Percentiles rank a stretch among this genome's conserved stretches.
Evolutionary conservation across 2,113 vertebrate genomes (phyloP).

Genomic region (human (Homo sapiens)): DNA sequence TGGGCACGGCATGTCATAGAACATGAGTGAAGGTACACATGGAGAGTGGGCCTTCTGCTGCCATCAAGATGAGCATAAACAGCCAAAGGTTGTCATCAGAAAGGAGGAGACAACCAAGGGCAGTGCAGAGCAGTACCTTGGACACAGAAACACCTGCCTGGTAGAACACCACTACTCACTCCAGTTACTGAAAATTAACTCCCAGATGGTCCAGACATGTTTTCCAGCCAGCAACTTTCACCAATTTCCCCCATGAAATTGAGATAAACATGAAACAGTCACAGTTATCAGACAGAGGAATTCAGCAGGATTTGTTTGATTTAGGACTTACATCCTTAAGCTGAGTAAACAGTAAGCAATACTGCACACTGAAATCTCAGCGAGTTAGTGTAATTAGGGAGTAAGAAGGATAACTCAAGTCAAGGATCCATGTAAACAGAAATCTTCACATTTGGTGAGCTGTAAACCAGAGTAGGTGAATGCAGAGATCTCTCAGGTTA

Average conservation of each 20-base stretch:
- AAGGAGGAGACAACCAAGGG: not conserved
- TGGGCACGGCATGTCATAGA: too few species aligned
- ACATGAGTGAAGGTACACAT: not conserved
- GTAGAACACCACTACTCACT: not conserved
- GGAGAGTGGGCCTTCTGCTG: not conserved
- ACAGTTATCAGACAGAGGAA: not conserved
- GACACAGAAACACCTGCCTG: not conserved
- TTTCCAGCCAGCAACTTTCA: not conserved
- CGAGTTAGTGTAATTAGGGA: not conserved
- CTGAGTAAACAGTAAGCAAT: not conserved
- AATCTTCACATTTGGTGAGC: not conserved
- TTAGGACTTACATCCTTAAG: not conserved
- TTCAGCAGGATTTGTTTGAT: not conserved
- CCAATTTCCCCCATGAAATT: not conserved
- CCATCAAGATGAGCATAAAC: not conserved
- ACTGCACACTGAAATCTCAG: not conserved
- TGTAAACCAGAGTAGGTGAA: not conserved
- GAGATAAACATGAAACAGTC: not conserved
- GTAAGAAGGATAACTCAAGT: not conserved
- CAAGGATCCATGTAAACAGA: not conserved
- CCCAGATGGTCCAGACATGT: not conserved
- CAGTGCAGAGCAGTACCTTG: too few species aligned
- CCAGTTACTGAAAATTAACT: not conserved
- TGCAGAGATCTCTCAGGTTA: not conserved
- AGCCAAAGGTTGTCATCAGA: not conserved